Evolutionary conservation across 2,113 vertebrate genomes (phyloP).

Genomic region (Cheilinus undulatus): DNA sequence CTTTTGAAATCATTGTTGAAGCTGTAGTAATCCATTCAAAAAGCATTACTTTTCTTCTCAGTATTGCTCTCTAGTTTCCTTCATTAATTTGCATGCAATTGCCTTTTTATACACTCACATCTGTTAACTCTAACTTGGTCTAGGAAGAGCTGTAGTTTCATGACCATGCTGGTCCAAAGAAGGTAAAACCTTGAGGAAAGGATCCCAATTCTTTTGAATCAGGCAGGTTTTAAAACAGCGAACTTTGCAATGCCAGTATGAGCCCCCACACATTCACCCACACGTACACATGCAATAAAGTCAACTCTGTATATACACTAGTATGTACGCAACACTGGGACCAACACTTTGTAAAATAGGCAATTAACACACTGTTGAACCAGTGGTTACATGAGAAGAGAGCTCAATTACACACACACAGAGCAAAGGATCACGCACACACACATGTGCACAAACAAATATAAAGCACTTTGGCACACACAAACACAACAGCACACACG

Average conservation of each 20-base stretch:
- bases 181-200: too few species aligned
- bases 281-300: conserved; percentile 8
- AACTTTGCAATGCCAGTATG: conserved; percentile 19
- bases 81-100: too few species aligned
- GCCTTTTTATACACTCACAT: too few species aligned
- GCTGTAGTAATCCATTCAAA: too few species aligned
- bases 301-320: conserved; percentile 6
- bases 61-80: too few species aligned
- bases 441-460: conserved; percentile 52
- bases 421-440: conserved; percentile 48
- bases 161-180: too few species aligned
- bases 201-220: too few species aligned
- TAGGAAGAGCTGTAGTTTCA: too few species aligned
- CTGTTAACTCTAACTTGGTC: too few species aligned
- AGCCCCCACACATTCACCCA: conserved; percentile 2
- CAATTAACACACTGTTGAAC: conserved; percentile 68
- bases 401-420: conserved; percentile 65
- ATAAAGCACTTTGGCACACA: conserved; percentile 43
- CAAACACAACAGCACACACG: conserved; percentile 34
- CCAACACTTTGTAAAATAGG: conserved; percentile 60
- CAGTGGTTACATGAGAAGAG: conserved; percentile 61
- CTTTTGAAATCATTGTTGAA: too few species aligned
- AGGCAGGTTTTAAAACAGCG: not conserved
- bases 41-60: too few species aligned
- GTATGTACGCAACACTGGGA: conserved; percentile 33